A percentile compares a stretch with the other conserved stretches of the same genome.
These are phyloP conservation scores for Trachemys scripta DNA, from an alignment of 2,113 vertebrate species.

Conservation along the genomic window DNA sequence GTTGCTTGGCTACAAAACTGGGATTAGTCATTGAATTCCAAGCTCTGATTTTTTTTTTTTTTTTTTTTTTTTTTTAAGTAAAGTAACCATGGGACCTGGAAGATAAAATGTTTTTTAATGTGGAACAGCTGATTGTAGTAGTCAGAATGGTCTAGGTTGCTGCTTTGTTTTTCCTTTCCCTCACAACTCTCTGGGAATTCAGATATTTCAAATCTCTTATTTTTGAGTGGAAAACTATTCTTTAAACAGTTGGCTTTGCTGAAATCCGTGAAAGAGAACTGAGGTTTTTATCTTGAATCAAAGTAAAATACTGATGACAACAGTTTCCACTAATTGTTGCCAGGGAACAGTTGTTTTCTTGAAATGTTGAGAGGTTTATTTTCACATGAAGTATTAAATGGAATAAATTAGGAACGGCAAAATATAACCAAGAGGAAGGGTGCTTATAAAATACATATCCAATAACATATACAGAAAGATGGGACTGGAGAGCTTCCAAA, in stretches of 20 bases:
- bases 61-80: neutral
- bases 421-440: neutral
- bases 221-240: conserved; percentile 6
- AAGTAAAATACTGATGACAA: neutral
- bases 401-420: conserved; percentile 33
- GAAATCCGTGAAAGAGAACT: neutral
- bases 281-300: conserved; percentile 13
- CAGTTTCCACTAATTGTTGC: conserved; percentile 43
- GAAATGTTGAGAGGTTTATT: conserved; percentile 53
- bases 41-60: neutral
- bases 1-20: conserved; percentile 40
- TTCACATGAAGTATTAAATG: conserved; percentile 58
- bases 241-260: conserved; percentile 8
- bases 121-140: conserved; percentile 48
- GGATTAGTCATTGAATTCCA: conserved; percentile 55
- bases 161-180: conserved; percentile 16
- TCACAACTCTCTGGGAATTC: conserved; percentile 23
- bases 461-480: conserved; percentile 60
- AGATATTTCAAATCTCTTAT: conserved; percentile 23
- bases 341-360: conserved; percentile 52
- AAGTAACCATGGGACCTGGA: conserved; percentile 31
- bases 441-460: conserved; percentile 43
- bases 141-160: neutral
- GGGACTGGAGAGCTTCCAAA: conserved; percentile 80
- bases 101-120: conserved; percentile 37